Conservation (phyloP, 2,113 vertebrate species). For the Daubentonia madagascariensis region DNA sequence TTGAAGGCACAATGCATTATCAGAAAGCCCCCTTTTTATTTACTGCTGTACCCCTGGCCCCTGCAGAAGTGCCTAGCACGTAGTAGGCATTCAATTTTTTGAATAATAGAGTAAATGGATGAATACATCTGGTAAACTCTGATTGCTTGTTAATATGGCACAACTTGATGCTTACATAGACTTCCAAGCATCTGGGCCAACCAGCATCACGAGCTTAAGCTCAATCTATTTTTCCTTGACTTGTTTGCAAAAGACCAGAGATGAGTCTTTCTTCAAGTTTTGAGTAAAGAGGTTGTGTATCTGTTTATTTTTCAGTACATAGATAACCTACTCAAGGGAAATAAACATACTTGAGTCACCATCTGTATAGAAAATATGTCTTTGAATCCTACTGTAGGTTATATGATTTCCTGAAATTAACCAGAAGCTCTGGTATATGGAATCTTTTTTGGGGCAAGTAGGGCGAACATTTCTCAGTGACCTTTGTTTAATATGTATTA, state of each 20-base stretch:
- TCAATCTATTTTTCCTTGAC: neutral
- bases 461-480: neutral
- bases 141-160: neutral
- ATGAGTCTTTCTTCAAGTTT: neutral
- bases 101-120: neutral
- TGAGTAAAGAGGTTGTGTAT: neutral
- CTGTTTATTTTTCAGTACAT: neutral
- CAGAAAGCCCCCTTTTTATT: neutral
- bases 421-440: neutral
- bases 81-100: neutral
- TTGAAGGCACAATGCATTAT: neutral
- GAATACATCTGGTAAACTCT: neutral
- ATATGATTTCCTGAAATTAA: neutral
- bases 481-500: constrained; percentile 52
- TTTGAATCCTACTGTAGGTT: neutral
- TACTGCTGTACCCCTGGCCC: neutral
- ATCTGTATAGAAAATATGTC: neutral
- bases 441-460: neutral
- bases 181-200: neutral
- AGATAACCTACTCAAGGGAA: neutral
- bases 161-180: neutral
- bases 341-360: neutral
- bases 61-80: neutral
- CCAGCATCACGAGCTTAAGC: neutral
- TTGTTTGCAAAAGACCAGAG: neutral